Evolutionary conservation across 2,797 vertebrate genomes (phyloP).

Genomic region (Allobates femoralis): DNA sequence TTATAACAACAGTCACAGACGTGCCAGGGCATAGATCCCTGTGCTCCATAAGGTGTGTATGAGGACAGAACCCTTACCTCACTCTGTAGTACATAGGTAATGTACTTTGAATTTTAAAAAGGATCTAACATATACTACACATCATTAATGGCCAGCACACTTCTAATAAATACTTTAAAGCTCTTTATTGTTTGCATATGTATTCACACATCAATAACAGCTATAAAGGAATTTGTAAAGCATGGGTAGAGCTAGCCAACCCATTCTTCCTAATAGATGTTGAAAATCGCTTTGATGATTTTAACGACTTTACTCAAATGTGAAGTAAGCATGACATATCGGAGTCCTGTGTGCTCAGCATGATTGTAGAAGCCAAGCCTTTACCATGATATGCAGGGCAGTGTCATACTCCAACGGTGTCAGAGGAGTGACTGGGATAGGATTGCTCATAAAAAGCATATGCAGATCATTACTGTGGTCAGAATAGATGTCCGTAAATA

Average conservation of each 20-base stretch:
- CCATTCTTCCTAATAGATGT: slow-evolving; percentile 43
- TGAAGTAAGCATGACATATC: slow-evolving; percentile 48
- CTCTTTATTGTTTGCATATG: slow-evolving; percentile 57
- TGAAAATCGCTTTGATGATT: slow-evolving; percentile 50
- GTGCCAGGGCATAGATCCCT: neutral
- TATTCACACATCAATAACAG: slow-evolving; percentile 58
- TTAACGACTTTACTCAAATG: slow-evolving; percentile 52
- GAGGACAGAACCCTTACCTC: neutral
- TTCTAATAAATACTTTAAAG: slow-evolving; percentile 52
- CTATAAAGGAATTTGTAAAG: slow-evolving; percentile 50
- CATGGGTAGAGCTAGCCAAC: slow-evolving; percentile 39
- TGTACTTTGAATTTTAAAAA: slow-evolving; percentile 11
- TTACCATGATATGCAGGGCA: slow-evolving; percentile 20
- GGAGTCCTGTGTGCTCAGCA: slow-evolving; percentile 7
- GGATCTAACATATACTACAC: slow-evolving; percentile 20
- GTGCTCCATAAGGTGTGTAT: slow-evolving; percentile 8
- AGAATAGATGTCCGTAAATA: neutral
- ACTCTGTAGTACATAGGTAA: neutral
- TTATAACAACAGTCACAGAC: slow-evolving; percentile 39
- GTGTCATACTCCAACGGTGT: slow-evolving; percentile 21
- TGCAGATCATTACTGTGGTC: slow-evolving; percentile 36
- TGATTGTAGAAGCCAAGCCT: slow-evolving; percentile 35
- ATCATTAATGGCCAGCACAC: slow-evolving; percentile 43
- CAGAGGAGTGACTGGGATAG: slow-evolving; percentile 38
- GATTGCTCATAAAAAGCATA: slow-evolving; percentile 38